Percentiles rank a stretch among this genome's conserved stretches.
phyloP scores from a whole-genome alignment of 2,888 invertebrate genomes.

The Abscondita cerata region DNA sequence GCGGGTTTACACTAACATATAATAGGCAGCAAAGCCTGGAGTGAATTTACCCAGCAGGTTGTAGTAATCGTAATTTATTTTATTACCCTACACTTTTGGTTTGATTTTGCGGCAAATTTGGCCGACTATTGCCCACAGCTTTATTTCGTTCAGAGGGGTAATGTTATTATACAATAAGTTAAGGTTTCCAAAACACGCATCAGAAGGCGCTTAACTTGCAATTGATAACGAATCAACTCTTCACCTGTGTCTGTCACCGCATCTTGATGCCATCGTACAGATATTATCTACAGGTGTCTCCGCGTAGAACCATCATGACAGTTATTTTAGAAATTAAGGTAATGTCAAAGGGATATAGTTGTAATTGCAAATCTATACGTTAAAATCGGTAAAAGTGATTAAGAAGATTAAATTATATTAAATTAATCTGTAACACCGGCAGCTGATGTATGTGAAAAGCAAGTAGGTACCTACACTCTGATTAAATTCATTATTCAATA shows the following conservation, averaged over 20 bases:
- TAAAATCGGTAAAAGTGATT: not conserved
- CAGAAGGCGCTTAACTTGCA: conserved; percentile 32
- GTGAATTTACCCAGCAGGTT: conserved; percentile 18
- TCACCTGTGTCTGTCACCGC: conserved; percentile 35
- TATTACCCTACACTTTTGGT: conserved; percentile 23
- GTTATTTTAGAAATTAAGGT: conserved; percentile 19
- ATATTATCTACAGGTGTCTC: conserved; percentile 30
- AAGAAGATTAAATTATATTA: not conserved
- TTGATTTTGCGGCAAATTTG: conserved; percentile 23
- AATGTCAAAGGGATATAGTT: not conserved
- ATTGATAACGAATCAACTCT: conserved; percentile 43
- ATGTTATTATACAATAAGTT: conserved; percentile 14
- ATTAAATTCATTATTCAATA: conserved; percentile 3
- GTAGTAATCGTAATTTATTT: conserved; percentile 29
- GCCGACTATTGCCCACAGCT: conserved; percentile 15
- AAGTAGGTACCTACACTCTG: conserved; percentile 1
- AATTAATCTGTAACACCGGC: not conserved
- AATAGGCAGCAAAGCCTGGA: conserved; percentile 26
- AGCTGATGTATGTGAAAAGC: not conserved
- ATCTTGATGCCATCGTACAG: conserved; percentile 26
- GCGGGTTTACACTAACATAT: conserved; percentile 23
- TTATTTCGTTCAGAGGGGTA: conserved; percentile 10
- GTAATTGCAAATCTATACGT: not conserved
- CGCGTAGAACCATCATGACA: conserved; percentile 7
- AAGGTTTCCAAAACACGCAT: conserved; percentile 24